A percentile compares a stretch with the other conserved stretches of the same genome.
phyloP scores from a whole-genome alignment of 2,797 vertebrate genomes.

The Tangara arthus region DNA sequence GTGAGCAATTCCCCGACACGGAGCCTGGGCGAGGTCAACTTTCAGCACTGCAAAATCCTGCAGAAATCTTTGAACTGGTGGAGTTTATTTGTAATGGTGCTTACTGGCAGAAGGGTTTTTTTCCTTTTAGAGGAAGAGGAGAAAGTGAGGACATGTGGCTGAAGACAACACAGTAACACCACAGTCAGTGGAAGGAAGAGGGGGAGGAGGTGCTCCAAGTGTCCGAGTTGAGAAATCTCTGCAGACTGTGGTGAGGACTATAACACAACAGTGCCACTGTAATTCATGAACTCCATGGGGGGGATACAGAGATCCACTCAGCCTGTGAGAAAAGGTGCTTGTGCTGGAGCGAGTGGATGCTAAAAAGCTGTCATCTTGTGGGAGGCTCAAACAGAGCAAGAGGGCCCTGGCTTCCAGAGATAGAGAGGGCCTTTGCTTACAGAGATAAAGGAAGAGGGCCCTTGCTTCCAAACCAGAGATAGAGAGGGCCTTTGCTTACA shows the following conservation, averaged over 20 bases:
- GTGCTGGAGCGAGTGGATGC: accelerated
- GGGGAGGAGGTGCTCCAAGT: background rate
- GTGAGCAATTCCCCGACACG: accelerated
- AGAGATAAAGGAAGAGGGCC: background rate
- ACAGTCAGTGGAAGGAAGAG: background rate
- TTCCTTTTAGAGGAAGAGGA: background rate
- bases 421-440: background rate
- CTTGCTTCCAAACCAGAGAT: background rate
- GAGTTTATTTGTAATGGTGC: background rate
- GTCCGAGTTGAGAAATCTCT: background rate
- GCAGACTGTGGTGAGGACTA: background rate
- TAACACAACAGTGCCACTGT: background rate
- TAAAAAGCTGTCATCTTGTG: background rate
- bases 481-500: background rate
- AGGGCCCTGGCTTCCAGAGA: background rate
- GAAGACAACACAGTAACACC: background rate
- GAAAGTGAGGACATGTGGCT: background rate
- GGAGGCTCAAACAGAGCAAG: background rate
- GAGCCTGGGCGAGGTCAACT: too few species aligned
- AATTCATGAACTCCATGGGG: too few species aligned
- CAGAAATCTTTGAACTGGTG: background rate
- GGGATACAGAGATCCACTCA: background rate
- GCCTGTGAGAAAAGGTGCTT: background rate
- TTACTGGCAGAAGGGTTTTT: background rate
- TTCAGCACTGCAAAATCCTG: background rate